Conservation (phyloP, 2,797 vertebrate genomes). For the Petrocephalus schoutedeni region DNA sequence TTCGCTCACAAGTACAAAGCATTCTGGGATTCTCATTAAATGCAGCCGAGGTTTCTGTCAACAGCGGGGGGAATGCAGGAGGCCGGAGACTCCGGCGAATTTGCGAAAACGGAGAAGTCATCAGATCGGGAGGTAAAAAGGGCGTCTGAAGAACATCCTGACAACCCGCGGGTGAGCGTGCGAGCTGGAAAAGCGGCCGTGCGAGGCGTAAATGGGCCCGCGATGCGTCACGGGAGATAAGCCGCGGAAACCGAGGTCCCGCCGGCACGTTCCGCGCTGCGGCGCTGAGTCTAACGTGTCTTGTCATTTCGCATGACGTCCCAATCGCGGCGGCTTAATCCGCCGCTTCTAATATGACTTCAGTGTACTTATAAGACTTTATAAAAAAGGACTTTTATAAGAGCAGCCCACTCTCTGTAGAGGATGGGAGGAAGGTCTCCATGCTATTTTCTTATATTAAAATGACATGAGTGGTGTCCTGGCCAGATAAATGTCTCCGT, state of each 20-base stretch:
- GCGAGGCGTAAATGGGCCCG: background rate
- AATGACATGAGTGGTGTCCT: background rate
- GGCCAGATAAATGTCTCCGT: background rate
- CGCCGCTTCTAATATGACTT: background rate
- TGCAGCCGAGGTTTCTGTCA: background rate
- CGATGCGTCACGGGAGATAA: background rate
- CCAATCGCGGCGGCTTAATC: background rate
- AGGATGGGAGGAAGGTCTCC: background rate
- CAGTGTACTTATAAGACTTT: background rate
- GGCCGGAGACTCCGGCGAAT: background rate
- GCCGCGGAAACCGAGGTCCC: background rate
- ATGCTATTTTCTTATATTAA: background rate
- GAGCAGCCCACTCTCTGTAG: background rate
- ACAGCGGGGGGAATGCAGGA: background rate
- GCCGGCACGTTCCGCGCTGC: background rate
- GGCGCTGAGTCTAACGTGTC: slow-evolving; percentile 1
- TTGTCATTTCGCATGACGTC: background rate
- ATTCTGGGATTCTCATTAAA: background rate
- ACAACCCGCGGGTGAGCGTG: background rate
- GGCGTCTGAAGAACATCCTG: background rate
- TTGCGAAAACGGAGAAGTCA: background rate
- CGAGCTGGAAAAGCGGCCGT: background rate
- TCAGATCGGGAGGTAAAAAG: background rate
- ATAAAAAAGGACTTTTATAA: background rate
- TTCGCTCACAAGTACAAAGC: background rate